A percentile compares a stretch with the other conserved stretches of the same genome.
Conservation (phyloP, 2,888 invertebrate species). For the Troides oblongomaculatus region DNA sequence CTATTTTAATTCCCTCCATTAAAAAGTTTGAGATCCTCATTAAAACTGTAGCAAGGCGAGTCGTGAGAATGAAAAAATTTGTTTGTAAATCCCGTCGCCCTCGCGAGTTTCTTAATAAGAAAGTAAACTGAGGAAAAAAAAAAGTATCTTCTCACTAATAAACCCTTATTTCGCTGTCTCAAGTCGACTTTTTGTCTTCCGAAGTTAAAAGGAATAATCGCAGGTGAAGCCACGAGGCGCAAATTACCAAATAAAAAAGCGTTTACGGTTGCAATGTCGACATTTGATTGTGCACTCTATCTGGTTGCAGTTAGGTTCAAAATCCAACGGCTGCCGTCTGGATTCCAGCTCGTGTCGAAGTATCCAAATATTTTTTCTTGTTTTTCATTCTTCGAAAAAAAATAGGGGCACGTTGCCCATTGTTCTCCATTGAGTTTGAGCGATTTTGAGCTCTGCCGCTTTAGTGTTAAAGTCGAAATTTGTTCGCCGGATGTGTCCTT, state of each 20-base stretch:
- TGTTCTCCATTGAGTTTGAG: constrained; percentile 22
- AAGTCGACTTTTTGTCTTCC: constrained; percentile 29
- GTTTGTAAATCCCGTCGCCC: neutral
- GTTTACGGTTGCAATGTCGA: constrained; percentile 6
- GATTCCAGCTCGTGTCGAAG: constrained; percentile 29
- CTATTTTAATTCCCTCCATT: neutral
- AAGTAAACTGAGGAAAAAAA: constrained; percentile 15
- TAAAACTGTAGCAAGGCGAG: neutral
- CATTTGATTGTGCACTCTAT: constrained; percentile 2
- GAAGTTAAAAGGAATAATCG: constrained; percentile 31
- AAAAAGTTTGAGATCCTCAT: neutral
- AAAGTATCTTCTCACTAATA: constrained; percentile 24
- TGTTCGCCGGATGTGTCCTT: neutral
- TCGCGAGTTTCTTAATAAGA: constrained; percentile 12
- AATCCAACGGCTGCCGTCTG: constrained; percentile 7
- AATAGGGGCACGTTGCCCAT: constrained; percentile 29
- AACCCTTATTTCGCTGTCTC: constrained; percentile 30
- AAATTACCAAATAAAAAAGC: constrained; percentile 30
- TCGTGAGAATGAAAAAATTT: neutral
- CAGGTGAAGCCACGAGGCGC: constrained; percentile 31
- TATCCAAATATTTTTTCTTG: constrained; percentile 30
- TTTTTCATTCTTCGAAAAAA: constrained; percentile 28
- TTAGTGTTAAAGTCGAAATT: constrained; percentile 13
- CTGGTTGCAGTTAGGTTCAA: constrained; percentile 5
- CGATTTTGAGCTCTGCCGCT: constrained; percentile 15